Base-by-base conservation (phyloP, 2,113 vertebrate genomes). In the Blennius ocellaris region DNA sequence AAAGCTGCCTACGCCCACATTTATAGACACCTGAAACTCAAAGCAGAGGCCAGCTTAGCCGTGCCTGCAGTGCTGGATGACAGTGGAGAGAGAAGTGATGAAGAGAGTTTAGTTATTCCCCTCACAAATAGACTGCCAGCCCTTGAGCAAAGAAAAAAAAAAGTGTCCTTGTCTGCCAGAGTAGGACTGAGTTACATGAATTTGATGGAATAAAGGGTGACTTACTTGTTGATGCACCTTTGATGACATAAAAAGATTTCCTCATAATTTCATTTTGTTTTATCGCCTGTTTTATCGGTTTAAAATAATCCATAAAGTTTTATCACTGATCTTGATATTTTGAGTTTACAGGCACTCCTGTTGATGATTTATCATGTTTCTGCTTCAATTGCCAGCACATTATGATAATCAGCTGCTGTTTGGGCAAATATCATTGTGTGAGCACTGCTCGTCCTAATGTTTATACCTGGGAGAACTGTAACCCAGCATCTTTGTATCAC, bases 31-130 rank as follows among this genome's bases (percentile, higher is more conserved):
- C 59, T 63, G 49, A 59, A 78, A 67, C 52, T 70, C 51, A 73
- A 57, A 83, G 49, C 72, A 6, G 0, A 0, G 69, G 12, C 66
- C 12, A 7, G 15, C 49, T 61, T 37, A 55, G 5, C 71, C 73
- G 30, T 17, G 64, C 65, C 86, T 84, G 58, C 76, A 57, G 82
- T 45, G 68, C 16, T 67, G 56, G 70, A 51, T 80, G 70, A 68
- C 82, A 48, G 60, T 41, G 51, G 16, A 73, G 36, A 2, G 54
- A 71, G 62, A 48, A 69, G 79, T n/a, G 57, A 38, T 30, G 50
- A 38, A 58, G 45, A 51, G 55, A 69, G 37, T 78, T 56, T n/a
- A 48, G 38, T 61, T 66, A 43, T 58, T 54, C 51, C 78, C 30
- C 43, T 30, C 50, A 55, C 49, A 65, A 57, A 75, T 39, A 55